These are phyloP conservation scores for Todiramphus saurophagus DNA, from an alignment of 2,113 vertebrate species.

Conservation along the genomic window DNA sequence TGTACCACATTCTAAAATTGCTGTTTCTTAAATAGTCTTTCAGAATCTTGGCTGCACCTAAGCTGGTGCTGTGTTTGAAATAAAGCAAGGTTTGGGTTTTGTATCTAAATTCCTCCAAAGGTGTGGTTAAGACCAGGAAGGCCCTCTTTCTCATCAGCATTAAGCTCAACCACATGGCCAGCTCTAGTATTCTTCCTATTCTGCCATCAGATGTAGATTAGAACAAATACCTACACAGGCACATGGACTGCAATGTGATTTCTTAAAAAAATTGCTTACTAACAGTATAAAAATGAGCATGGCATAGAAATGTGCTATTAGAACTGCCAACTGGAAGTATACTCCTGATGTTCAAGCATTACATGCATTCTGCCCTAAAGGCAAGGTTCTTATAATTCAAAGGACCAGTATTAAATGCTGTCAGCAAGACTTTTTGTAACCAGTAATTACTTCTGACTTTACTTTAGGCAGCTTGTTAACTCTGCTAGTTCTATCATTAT, in stretches of 20 bases:
- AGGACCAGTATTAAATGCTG: constrained; percentile 36
- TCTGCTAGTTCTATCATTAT: background rate
- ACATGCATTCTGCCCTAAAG: constrained; percentile 5
- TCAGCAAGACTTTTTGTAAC: constrained; percentile 32
- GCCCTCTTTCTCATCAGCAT: background rate
- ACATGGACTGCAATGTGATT: constrained; percentile 42
- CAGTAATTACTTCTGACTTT: constrained; percentile 49
- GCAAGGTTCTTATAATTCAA: constrained; percentile 7
- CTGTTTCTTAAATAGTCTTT: background rate
- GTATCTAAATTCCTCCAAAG: background rate
- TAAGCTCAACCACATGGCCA: background rate
- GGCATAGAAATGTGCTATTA: background rate
- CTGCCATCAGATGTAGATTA: background rate
- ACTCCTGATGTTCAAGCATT: constrained; percentile 9
- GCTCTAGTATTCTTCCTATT: background rate
- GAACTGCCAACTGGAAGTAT: constrained; percentile 50
- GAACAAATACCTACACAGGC: background rate
- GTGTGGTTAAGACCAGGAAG: background rate
- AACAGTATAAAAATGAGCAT: background rate
- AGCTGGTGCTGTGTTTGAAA: background rate
- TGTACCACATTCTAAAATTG: background rate
- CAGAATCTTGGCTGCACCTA: background rate
- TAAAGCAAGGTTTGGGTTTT: background rate
- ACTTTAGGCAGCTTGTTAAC: constrained; percentile 43
- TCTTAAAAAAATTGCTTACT: constrained; percentile 41